Conservation (phyloP, 2,797 vertebrate genomes). For the Pseudomugil gertrudae region DNA sequence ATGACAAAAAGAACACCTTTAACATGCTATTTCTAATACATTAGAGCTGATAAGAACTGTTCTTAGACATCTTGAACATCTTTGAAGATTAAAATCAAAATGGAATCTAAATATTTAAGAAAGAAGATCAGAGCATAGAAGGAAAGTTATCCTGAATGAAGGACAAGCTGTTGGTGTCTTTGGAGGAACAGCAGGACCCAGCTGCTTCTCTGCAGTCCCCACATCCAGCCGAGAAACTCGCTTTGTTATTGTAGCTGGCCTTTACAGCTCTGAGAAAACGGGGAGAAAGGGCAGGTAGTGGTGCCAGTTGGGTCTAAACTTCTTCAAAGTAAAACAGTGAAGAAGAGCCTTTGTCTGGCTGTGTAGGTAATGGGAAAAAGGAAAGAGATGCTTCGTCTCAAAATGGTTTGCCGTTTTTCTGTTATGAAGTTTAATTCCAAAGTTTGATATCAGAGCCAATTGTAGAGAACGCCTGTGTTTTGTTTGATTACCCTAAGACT, state of each 20-base stretch:
- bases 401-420: conserved; percentile 26
- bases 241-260: conserved; percentile 80
- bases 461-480: conserved; percentile 42
- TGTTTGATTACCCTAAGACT: conserved; percentile 69
- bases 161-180: conserved; percentile 53
- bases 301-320: conserved; percentile 9
- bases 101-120: conserved; percentile 18
- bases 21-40: too few relatives aligned
- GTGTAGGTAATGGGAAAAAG: conserved; percentile 11
- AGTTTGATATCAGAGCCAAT: conserved; percentile 43
- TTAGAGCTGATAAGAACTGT: background rate
- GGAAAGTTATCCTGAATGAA: conserved; percentile 47
- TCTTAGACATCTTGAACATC: background rate
- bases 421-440: conserved; percentile 19
- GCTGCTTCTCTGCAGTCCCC: conserved; percentile 77
- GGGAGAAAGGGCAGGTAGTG: conserved; percentile 20
- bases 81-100: conserved; percentile 10
- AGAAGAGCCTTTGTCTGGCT: conserved; percentile 9
- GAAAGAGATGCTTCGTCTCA: conserved; percentile 27
- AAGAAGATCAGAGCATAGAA: conserved; percentile 6
- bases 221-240: conserved; percentile 75
- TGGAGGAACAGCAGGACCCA: conserved; percentile 80
- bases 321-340: conserved; percentile 25
- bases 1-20: too few relatives aligned
- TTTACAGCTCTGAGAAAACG: conserved; percentile 60